Conservation (phyloP, 2,113 vertebrate species). For the Todiramphus chloris region DNA sequence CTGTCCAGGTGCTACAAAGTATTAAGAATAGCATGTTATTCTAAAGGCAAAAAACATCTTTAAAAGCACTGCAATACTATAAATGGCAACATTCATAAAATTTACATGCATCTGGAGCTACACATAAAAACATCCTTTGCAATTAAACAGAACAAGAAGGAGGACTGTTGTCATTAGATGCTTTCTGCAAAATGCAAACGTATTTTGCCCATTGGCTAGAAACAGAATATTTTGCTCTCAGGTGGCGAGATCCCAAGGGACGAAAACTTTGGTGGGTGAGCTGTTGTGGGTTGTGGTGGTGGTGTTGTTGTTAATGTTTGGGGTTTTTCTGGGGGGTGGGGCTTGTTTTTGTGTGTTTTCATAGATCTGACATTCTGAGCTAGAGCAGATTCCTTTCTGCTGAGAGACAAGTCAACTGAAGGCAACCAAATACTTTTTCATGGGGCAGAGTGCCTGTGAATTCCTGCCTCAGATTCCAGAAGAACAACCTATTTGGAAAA, state of each 20-base stretch:
- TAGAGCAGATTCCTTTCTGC: neutral
- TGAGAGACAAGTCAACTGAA: neutral
- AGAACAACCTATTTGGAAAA: neutral
- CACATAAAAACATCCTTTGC: neutral
- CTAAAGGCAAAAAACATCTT: neutral
- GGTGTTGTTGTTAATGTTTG: neutral
- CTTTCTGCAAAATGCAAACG: neutral
- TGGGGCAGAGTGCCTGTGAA: neutral
- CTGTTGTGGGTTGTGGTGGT: neutral
- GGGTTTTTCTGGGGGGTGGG: neutral
- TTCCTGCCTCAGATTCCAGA: neutral
- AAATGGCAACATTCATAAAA: neutral
- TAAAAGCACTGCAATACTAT: neutral
- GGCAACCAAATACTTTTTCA: neutral
- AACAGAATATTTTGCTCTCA: neutral
- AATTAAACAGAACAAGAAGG: neutral
- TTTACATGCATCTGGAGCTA: neutral
- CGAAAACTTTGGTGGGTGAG: neutral
- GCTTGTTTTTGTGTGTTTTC: neutral
- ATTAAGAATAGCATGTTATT: neutral
- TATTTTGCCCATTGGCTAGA: neutral
- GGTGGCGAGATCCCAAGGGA: neutral
- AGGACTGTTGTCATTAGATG: neutral
- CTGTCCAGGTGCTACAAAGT: constrained; percentile 83
- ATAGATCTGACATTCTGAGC: neutral